Evolutionary conservation across 2,113 vertebrate genomes (phyloP).

Genomic region (Dermatemys mawii): DNA sequence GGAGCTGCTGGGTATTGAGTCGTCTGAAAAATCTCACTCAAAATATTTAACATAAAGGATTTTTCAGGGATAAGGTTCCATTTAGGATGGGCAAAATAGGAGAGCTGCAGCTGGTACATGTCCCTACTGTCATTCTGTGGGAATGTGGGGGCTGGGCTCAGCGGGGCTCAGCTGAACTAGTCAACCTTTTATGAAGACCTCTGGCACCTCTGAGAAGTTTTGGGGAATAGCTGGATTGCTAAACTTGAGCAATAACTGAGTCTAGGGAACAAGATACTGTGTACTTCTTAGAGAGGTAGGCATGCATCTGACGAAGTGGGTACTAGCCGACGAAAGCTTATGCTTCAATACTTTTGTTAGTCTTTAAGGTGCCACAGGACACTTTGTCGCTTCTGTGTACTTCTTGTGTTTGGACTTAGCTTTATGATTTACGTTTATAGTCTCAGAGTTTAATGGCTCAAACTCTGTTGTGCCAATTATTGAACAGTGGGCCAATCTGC

Average conservation of each 20-base stretch:
- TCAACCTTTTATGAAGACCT: background rate
- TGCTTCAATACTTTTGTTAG: too few species aligned
- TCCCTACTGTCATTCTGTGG: background rate
- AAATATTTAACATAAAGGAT: background rate
- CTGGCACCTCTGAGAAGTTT: background rate
- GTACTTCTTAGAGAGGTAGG: too few species aligned
- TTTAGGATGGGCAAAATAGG: background rate
- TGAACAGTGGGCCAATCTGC: background rate
- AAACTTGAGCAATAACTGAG: background rate
- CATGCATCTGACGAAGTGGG: too few species aligned
- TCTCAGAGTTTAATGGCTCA: background rate
- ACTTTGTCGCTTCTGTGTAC: too few species aligned
- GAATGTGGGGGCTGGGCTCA: too few species aligned
- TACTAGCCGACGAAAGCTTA: too few species aligned
- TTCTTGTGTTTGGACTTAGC: background rate
- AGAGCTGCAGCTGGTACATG: background rate
- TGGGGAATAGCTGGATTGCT: background rate
- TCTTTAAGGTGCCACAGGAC: too few species aligned
- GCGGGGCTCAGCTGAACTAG: background rate
- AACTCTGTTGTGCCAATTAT: background rate
- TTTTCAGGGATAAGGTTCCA: background rate
- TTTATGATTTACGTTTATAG: background rate
- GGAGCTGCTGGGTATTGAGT: accelerated
- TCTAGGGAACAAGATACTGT: background rate
- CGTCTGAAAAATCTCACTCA: background rate